These are phyloP conservation scores for Schrankia costaestrigalis DNA, from an alignment of 2,888 invertebrate species.

Conservation along the genomic window DNA sequence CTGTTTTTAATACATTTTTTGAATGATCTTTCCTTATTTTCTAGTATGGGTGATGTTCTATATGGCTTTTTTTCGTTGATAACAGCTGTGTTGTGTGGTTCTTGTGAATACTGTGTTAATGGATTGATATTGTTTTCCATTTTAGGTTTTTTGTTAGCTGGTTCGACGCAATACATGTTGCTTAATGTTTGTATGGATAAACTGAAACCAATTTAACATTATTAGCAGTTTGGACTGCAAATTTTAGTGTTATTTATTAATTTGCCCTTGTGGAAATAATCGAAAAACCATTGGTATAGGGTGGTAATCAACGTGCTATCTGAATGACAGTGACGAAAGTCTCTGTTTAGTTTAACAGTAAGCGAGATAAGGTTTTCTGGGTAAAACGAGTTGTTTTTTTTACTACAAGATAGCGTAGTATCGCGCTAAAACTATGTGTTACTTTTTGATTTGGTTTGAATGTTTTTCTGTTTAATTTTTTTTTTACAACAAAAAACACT, in stretches of 20 bases:
- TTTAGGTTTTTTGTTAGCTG: constrained; percentile 56
- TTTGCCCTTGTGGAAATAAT: neutral
- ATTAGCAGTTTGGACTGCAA: neutral
- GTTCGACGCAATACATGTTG: constrained; percentile 68
- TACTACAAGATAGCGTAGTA: too few species aligned
- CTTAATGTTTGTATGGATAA: constrained; percentile 67
- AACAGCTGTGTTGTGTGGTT: constrained; percentile 35
- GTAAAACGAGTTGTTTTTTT: too few species aligned
- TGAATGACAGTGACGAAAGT: too few species aligned
- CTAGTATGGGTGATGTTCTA: constrained; percentile 67
- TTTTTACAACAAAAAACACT: neutral
- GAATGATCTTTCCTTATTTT: constrained; percentile 64
- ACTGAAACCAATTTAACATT: constrained; percentile 43
- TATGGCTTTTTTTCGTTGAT: constrained; percentile 21
- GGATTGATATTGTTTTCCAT: constrained; percentile 27
- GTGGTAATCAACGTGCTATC: too few species aligned
- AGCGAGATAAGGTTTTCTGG: too few species aligned
- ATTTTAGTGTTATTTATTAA: too few species aligned
- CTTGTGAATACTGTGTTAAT: constrained; percentile 33
- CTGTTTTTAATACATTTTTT: constrained; percentile 52
- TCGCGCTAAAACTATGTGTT: too few species aligned
- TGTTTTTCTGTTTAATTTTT: too few species aligned
- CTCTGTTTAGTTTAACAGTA: too few species aligned
- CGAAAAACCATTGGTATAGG: too few species aligned
- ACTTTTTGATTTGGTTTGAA: too few species aligned